Base-by-base conservation (phyloP, 1,140 invertebrate species). In the Gryllus bimaculatus region DNA sequence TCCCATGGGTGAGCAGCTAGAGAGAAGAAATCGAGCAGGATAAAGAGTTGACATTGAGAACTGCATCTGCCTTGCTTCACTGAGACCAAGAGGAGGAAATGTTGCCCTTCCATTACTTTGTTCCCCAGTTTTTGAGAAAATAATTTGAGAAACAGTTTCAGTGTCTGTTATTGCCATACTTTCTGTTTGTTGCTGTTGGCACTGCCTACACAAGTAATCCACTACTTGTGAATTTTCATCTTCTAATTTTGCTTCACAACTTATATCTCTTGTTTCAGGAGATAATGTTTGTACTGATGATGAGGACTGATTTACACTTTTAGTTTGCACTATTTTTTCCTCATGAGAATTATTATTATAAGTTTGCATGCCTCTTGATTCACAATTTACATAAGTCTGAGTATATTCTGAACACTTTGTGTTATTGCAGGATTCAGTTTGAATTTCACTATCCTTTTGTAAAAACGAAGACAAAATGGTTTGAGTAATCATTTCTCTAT, bases 1-100 rank as follows among this genome's bases (percentile, higher is more conserved):
- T 78, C 83, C 83, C 82, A 85, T 83, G 76, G 85, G 84, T 76
- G 85, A 85, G 81, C 78, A 47, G 12, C 66, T 74, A 39, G 73
- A 79, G 78, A 79, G 47, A 48, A 79, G 78, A 79, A 47, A 74
- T 74, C 73, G 20, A 74, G 78, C 18, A 74, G 79, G 79, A 26
- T 76, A 76, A 66, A 80, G 21, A 12, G 79, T 80, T 26, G 75
- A 20, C 21, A 80, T 21, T 0, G 79, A 80, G 73, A 80, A 80
- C 79, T 80, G 79, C 48, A 80, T 76, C 48, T 80, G 79, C 15
- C 79, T 20, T 75, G 76, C 76, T 73, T 48, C 18, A 66, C 76
- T 77, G 47, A 77, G 18, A 15, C 39, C 21, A 15, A 48, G 7
- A 8, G 7, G 13, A 21, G 76, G 75, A 76, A 39, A 76, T 76